Conservation (phyloP, 1,140 invertebrate genomes). For the Geopemphigus sp. region DNA sequence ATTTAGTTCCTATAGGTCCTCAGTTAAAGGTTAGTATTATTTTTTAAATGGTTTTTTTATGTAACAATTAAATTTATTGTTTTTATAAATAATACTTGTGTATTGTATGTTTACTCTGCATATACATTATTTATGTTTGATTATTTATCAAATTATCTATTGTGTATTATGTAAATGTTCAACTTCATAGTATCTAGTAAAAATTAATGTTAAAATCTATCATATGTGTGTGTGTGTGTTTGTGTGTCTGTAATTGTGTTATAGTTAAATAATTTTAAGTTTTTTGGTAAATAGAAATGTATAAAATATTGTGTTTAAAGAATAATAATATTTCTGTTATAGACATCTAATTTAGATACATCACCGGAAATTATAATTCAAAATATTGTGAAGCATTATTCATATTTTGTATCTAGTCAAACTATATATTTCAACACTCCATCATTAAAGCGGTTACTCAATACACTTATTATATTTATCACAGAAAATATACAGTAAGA, state of each 20-base stretch:
- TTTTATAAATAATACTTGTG: no score
- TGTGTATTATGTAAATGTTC: no score
- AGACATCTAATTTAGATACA: constrained; percentile 19
- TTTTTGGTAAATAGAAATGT: not conserved
- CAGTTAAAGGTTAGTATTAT: constrained; percentile 11
- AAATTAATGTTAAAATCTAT: no score
- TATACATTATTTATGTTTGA: no score
- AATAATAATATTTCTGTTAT: not conserved
- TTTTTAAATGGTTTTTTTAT: no score
- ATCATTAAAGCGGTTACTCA: constrained; percentile 67
- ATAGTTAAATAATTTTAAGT: no score
- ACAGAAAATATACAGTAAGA: constrained; percentile 66
- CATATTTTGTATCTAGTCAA: constrained; percentile 55
- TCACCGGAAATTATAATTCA: constrained; percentile 26
- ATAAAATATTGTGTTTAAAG: not conserved
- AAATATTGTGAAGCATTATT: constrained; percentile 21
- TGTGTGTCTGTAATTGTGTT: no score
- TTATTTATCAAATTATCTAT: no score
- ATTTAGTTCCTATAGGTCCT: constrained; percentile 14
- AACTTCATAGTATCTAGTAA: no score
- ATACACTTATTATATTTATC: constrained; percentile 67
- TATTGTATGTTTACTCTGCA: no score
- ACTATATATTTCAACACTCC: constrained; percentile 64
- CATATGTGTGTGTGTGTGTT: no score
- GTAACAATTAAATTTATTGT: no score